Conservation (phyloP, 2,888 invertebrate genomes). For the Folsomia candida region DNA sequence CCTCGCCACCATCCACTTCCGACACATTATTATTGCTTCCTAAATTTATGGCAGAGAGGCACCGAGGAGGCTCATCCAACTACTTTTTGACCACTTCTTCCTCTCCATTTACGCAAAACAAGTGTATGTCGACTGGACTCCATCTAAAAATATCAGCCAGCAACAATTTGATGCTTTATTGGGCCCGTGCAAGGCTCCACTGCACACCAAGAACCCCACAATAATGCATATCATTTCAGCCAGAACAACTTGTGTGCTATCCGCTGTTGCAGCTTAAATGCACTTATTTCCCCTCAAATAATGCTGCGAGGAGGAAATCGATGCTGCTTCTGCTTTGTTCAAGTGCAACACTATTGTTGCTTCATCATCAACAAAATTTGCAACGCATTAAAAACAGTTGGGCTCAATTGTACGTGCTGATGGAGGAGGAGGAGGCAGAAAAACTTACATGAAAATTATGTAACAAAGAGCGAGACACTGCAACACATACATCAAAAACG, state of each 20-base stretch:
- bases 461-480: too few relatives aligned
- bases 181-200: conserved; percentile 8
- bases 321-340: background rate
- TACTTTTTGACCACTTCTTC: background rate
- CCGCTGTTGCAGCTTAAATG: too few relatives aligned
- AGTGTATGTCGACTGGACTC: too few relatives aligned
- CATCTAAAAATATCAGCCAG: too few relatives aligned
- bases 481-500: too few relatives aligned
- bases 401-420: too few relatives aligned
- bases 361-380: too few relatives aligned
- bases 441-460: too few relatives aligned
- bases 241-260: background rate
- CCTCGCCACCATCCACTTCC: background rate
- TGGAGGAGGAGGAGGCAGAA: too few relatives aligned
- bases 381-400: background rate
- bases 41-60: background rate
- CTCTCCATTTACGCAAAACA: too few relatives aligned
- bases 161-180: background rate
- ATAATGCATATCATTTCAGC: too few relatives aligned
- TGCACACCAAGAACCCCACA: conserved; percentile 9
- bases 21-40: background rate
- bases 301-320: background rate
- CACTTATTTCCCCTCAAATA: background rate
- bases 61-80: background rate
- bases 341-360: background rate